Base-by-base conservation (phyloP, 2,113 vertebrate species). In the Etheostoma spectabile region DNA sequence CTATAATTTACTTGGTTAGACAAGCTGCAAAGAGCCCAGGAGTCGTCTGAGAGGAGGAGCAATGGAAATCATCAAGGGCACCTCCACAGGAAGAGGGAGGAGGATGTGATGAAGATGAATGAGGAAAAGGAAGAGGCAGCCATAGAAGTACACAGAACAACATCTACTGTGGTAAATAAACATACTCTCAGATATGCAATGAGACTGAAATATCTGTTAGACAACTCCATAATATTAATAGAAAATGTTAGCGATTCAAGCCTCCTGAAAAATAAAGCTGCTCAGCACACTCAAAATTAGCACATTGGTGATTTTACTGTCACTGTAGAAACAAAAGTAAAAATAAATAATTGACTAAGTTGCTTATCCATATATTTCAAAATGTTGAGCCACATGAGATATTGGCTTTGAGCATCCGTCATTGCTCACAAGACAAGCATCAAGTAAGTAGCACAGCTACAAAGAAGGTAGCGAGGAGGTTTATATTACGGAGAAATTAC, bases 81-180 rank as follows among this genome's bases (percentile, higher is more conserved):
- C 68, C 42, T 77, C 27, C 12, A 63, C 46, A 76, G 77, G 65
- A 83, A 89, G 22, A 68, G 69, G 83, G 81, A 83, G 81, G 83
- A 84, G 75, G 81, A 64, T 59, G 63, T 60, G 65, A 83, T 69
- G 79, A 74, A 80, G 86, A 88, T 85, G 77, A 86, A 86, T 79
- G 73, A 70, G 65, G 49, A 46, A 69, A 77, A 63, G 49, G 48
- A 83, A 74, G 68, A 79, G 27, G 49, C 48, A 16, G 59, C 42
- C 24, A n/a, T 15, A 1, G 65, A 87, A 76, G 61, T 35, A 69
- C 53, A 79, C 24, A 45, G 57, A 84, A 73, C 78, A 76, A 80
- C 64, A 49, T 83, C 51, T 86, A 3, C 24, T 8, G 59, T 49
- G 3, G 18, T 84, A 68, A 79, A 86, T 89, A 86, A 83, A 84